Evolutionary conservation across 2,888 invertebrate genomes (phyloP).

Genomic region (Candidula unifasciata): DNA sequence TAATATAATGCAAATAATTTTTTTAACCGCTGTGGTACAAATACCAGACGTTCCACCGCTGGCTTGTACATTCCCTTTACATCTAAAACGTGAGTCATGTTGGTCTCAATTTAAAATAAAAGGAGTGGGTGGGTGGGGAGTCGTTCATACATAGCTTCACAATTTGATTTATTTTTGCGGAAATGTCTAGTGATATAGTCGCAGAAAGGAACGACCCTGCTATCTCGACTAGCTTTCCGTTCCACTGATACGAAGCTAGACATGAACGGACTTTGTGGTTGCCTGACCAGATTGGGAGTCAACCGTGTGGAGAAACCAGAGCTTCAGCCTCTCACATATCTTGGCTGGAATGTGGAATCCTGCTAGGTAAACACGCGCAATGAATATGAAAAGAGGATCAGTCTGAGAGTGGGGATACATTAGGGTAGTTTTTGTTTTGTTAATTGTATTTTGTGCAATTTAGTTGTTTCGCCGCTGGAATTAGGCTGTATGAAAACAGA

Average conservation of each 20-base stretch:
- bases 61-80: not conserved
- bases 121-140: too few species aligned
- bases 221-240: not conserved
- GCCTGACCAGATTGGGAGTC: not conserved
- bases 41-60: not conserved
- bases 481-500: too few species aligned
- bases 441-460: too few species aligned
- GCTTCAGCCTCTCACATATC: not conserved
- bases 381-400: not conserved
- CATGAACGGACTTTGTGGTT: not conserved
- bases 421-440: too few species aligned
- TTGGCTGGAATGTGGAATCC: not conserved
- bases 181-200: not conserved
- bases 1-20: too few species aligned
- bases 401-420: too few species aligned
- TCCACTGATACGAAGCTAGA: not conserved
- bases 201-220: not conserved
- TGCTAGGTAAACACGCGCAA: not conserved
- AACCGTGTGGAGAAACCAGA: constrained; percentile 5
- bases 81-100: not conserved
- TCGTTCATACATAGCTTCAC: not conserved
- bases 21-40: too few species aligned
- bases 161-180: not conserved
- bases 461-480: too few species aligned
- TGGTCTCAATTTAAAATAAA: not conserved